A percentile compares a stretch with the other conserved stretches of the same genome.
Evolutionary conservation across 2,113 vertebrate species (phyloP).

Genomic region (Glareola pratincola): DNA sequence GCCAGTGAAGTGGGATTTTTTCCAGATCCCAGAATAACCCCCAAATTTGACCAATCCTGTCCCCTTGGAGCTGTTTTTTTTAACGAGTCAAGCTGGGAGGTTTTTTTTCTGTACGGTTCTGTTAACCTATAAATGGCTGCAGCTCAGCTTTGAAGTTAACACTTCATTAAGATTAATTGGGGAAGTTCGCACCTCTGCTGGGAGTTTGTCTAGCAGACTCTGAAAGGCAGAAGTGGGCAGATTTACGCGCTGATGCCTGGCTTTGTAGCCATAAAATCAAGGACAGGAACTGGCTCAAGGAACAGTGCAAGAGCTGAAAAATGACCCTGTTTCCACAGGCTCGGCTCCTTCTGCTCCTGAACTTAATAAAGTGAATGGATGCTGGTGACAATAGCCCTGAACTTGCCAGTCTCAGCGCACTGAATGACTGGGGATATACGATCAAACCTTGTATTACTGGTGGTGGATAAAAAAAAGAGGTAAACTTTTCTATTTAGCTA

Average conservation of each 20-base stretch:
- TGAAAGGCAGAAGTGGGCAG: conserved; percentile 26
- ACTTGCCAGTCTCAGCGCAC: neutral
- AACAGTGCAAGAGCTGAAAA: neutral
- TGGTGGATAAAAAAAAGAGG: neutral
- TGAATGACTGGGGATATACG: neutral
- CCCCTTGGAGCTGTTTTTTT: conserved; percentile 21
- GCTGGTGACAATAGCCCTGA: neutral
- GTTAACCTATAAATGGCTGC: conserved; percentile 53
- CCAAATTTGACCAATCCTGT: conserved; percentile 39
- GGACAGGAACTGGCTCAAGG: neutral
- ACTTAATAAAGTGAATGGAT: neutral
- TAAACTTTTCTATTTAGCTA: conserved; percentile 22
- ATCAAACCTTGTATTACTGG: neutral
- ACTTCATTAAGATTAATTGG: conserved; percentile 69
- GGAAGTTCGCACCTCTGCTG: conserved; percentile 64
- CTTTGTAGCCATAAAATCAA: neutral
- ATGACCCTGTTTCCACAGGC: neutral
- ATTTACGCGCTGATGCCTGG: neutral
- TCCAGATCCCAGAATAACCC: conserved; percentile 46
- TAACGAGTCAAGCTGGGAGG: conserved; percentile 28
- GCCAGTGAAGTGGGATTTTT: conserved; percentile 6
- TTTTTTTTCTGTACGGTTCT: neutral
- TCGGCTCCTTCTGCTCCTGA: neutral
- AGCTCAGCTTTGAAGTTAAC: conserved; percentile 64
- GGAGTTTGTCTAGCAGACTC: conserved; percentile 41